A percentile compares a stretch with the other conserved stretches of the same genome.
Evolutionary conservation across 2,888 invertebrate genomes (phyloP).

Genomic region (Cephus nigrinus): DNA sequence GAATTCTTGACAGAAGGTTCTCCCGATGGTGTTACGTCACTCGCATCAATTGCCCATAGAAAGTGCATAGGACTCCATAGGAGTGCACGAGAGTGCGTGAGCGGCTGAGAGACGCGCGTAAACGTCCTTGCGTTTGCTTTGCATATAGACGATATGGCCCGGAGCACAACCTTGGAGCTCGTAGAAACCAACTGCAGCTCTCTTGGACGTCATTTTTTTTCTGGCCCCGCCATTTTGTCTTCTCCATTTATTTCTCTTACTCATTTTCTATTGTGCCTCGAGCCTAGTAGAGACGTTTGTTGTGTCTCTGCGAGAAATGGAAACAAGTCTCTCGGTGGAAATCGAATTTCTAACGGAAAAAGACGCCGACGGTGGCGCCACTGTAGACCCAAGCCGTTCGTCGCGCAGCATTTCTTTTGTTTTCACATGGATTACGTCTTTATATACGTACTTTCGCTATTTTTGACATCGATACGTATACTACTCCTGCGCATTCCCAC

Average conservation of each 20-base stretch:
- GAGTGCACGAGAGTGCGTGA: constrained; percentile 3
- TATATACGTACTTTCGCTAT: not conserved
- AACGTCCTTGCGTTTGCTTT: constrained; percentile 54
- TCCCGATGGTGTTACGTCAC: not conserved
- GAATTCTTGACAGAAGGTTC: not conserved
- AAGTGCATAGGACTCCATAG: not conserved
- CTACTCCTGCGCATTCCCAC: not conserved
- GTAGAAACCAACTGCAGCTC: not conserved
- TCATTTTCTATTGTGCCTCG: not conserved
- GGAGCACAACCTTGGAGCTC: constrained; percentile 47
- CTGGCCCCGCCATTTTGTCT: not conserved
- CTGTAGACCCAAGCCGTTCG: not conserved
- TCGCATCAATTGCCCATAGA: not conserved
- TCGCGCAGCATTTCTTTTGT: not conserved
- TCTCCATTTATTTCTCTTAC: not conserved
- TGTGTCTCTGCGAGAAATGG: not conserved
- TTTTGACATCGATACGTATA: not conserved
- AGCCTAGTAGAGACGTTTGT: not conserved
- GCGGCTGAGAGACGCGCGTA: constrained; percentile 41
- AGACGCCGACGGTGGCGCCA: not conserved
- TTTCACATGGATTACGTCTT: not conserved
- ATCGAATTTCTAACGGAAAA: not conserved
- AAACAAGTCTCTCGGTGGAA: not conserved
- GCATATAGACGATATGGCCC: constrained; percentile 51
- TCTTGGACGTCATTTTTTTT: not conserved